Base-by-base conservation (phyloP, 2,113 vertebrate genomes). In the Trematomus loennbergii region DNA sequence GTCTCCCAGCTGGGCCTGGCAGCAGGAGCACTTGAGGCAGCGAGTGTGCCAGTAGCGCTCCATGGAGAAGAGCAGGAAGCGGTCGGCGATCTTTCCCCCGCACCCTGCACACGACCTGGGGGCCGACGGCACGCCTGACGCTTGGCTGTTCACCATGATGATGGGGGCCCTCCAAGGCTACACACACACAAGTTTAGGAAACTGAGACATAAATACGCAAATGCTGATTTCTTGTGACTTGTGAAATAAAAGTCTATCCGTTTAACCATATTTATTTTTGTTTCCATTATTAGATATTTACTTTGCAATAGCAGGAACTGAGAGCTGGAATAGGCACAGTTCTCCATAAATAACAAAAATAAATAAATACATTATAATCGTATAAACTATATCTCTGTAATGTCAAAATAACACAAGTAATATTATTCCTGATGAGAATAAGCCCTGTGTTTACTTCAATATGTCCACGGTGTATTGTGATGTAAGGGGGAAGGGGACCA, bases 21-120 rank as follows among this genome's bases (percentile, higher is more conserved):
- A 96, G 90, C 95, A 96, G 20, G 95, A 95, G 78, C 96, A 96
- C 87, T 95, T 95, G 61, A 96, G 95, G 86, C 96, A 96, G 72
- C 92, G 94, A 0, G 92, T 95, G 92, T 96, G 96, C 96, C 96
- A 96, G 89, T 96, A 96, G 65, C 95, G 93, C 65, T 96, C 96
- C 94, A 96, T 96, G 86, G 95, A 95, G 81, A 95, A 96, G 80
- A 96, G 95, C 74, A 96, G 91, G 90, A 96, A 96, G 61, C 96
- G 95, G 88, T 96, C 96, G 0, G 94, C 82, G 33, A 96, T 96
- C 72, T 93, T 94, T 12, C 94, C 94, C 72, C 95, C 95, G 36
- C 96, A 96, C 80, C 96, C 96, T 1, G 95, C 95, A n/a, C 96
- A 96, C 3, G 90, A 90, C 85, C 94, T 93, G 62, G 94, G 88